Conservation (phyloP, 1,140 invertebrate genomes). For the Propsilocerus akamusi region DNA sequence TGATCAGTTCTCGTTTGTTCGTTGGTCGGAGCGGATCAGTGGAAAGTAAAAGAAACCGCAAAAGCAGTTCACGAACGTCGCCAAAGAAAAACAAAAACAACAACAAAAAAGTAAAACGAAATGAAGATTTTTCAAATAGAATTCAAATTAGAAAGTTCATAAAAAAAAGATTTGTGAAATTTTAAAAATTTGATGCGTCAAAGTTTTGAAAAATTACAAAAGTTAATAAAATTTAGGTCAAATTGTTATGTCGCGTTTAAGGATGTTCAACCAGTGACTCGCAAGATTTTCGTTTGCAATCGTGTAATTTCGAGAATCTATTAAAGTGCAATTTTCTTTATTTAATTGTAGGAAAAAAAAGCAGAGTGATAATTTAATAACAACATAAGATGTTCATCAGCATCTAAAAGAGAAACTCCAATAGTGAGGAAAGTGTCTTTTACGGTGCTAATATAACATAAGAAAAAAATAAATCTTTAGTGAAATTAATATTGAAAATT, state of each 20-base stretch:
- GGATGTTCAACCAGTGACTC: no score
- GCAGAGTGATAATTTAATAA: no score
- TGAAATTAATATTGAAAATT: no score
- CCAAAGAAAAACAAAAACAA: not conserved
- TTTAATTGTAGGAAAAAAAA: no score
- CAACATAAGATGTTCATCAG: no score
- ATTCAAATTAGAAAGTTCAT: conserved; percentile 3
- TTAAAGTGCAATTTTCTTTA: no score
- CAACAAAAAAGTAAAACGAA: not conserved
- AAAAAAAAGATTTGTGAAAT: not conserved
- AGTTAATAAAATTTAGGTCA: not conserved
- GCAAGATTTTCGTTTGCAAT: no score
- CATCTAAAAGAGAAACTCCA: no score
- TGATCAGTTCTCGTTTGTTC: not conserved
- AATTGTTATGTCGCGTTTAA: not conserved
- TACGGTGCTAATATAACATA: no score
- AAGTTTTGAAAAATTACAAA: not conserved
- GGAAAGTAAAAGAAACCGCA: not conserved
- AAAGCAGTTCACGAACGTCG: not conserved
- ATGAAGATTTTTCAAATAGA: not conserved
- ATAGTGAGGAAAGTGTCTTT: no score
- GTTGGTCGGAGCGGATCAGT: not conserved
- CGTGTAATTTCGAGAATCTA: no score
- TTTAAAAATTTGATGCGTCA: not conserved
- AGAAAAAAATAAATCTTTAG: no score